phyloP scores from a whole-genome alignment of 2,113 vertebrate species.

The Pseudorectes ferrugineus region DNA sequence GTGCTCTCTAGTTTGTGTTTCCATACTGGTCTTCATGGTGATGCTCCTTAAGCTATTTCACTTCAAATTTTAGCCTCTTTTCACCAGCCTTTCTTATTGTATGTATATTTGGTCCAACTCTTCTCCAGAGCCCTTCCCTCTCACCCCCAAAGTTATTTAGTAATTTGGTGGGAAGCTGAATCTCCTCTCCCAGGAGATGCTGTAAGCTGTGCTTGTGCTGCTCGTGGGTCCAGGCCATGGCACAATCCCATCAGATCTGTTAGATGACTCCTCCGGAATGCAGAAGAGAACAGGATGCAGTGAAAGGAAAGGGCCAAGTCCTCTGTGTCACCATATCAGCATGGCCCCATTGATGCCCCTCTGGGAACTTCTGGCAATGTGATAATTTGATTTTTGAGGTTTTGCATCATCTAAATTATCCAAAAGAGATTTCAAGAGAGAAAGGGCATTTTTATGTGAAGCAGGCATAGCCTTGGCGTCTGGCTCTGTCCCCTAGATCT shows the following conservation, averaged over 20 bases:
- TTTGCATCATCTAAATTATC: not conserved
- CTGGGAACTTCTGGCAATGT: not conserved
- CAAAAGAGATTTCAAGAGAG: not conserved
- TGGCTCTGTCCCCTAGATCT: not conserved
- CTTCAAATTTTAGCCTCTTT: not conserved
- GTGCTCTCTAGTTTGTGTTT: not conserved
- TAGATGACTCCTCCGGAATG: not conserved
- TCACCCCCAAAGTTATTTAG: not conserved
- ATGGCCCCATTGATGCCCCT: not conserved
- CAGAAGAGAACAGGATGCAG: not conserved
- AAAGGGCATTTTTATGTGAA: not conserved
- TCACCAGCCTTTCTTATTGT: not conserved
- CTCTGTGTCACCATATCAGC: not conserved
- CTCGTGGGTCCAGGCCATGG: not conserved
- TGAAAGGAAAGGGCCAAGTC: not conserved
- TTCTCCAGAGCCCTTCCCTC: not conserved
- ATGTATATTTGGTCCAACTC: not conserved
- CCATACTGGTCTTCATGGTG: not conserved
- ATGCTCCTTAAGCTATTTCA: not conserved
- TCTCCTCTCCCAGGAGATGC: not conserved
- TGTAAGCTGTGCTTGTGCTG: not conserved
- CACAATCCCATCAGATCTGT: not conserved
- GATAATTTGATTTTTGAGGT: not conserved
- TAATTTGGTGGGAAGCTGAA: not conserved
- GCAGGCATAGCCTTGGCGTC: not conserved